phyloP scores from a whole-genome alignment of 2,113 vertebrate species.

The cat (Felis catus) region F.catus_Fca126_mat1.0 CM031412.1:234494501-234495000 shows the following conservation, averaged over 20 bases:
- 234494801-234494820: neutral
- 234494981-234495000: neutral
- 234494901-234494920: neutral
- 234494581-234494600: neutral
- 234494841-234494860: rapidly evolving
- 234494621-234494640: neutral
- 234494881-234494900: neutral
- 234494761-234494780: neutral
- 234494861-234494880: no score
- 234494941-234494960: neutral
- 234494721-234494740: no score
- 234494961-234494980: neutral
- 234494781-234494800: neutral
- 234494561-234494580: neutral
- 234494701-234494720: neutral
- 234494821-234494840: no score
- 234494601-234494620: rapidly evolving
- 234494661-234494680: no score
- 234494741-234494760: neutral
- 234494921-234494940: no score
- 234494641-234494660: neutral
- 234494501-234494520: neutral
- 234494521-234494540: neutral
- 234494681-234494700: neutral
- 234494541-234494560: neutral